Evolutionary conservation across 2,113 vertebrate species (phyloP).

Genomic region (Scomber scombrus): DNA sequence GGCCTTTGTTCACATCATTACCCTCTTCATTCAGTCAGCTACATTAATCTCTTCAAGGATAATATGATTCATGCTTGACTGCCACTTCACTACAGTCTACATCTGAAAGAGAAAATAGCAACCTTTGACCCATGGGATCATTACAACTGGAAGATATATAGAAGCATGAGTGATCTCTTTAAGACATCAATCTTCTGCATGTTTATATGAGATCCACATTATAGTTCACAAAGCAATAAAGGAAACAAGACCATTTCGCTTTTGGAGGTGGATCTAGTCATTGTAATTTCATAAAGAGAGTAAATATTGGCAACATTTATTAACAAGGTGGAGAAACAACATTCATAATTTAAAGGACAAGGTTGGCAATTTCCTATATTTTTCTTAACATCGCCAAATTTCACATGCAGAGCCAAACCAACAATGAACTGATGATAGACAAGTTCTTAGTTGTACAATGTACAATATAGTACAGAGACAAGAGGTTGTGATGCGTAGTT

Average conservation of each 20-base stretch:
- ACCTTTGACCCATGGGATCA: constrained; percentile 68
- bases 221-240: constrained; percentile 4
- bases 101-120: constrained; percentile 55
- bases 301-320: not conserved
- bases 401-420: no score
- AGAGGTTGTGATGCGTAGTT: no score
- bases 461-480: no score
- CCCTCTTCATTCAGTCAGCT: constrained; percentile 70
- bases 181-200: constrained; percentile 39
- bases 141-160: constrained; percentile 51
- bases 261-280: not conserved
- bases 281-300: not conserved
- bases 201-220: constrained; percentile 21
- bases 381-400: no score
- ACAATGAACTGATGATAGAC: no score
- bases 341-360: not conserved
- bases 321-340: not conserved
- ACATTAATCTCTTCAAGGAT: constrained; percentile 77
- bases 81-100: constrained; percentile 57
- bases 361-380: no score
- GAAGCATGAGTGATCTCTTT: constrained; percentile 26
- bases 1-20: constrained; percentile 75
- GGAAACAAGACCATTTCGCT: not conserved
- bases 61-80: constrained; percentile 75
- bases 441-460: no score